A percentile compares a stretch with the other conserved stretches of the same genome.
Evolutionary conservation across 2,797 vertebrate species (phyloP).

Genomic region (Sebastolobus altivelis): DNA sequence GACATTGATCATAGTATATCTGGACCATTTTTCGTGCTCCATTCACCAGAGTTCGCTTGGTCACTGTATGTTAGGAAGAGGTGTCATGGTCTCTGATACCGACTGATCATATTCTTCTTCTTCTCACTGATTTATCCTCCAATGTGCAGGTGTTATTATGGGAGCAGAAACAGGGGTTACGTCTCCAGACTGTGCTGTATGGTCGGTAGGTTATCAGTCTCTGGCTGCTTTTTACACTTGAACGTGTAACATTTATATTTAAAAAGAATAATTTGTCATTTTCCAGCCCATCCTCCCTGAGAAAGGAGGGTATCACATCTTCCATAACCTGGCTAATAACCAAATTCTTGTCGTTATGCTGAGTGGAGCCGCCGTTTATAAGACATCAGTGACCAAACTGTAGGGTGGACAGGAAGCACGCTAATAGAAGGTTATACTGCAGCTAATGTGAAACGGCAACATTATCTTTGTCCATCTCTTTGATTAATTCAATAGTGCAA

Average conservation of each 20-base stretch:
- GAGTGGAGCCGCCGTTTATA: conserved; percentile 30
- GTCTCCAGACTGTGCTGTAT: conserved; percentile 39
- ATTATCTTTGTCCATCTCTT: conserved; percentile 1
- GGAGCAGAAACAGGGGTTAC: conserved; percentile 85
- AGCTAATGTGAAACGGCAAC: neutral
- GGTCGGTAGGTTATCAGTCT: no score
- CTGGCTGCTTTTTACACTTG: no score
- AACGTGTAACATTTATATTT: no score
- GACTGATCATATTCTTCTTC: no score
- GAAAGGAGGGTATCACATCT: conserved; percentile 87
- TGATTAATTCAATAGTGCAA: neutral
- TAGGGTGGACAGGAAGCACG: neutral
- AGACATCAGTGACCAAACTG: conserved; percentile 20
- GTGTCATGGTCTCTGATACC: no score
- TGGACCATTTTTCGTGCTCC: no score
- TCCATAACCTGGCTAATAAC: conserved; percentile 36
- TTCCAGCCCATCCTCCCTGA: neutral
- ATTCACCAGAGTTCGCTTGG: no score
- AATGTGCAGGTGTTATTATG: conserved; percentile 83
- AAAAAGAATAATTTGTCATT: conserved; percentile 86
- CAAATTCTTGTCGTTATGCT: conserved; percentile 5
- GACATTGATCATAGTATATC: no score
- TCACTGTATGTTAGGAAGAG: no score
- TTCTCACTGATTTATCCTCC: conserved; percentile 87
- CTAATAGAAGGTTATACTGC: conserved; percentile 3